Evolutionary conservation across 2,888 invertebrate species (phyloP), one percentile per base, ranked within the genome.

Genomic region (Patella pellucida): DNA sequence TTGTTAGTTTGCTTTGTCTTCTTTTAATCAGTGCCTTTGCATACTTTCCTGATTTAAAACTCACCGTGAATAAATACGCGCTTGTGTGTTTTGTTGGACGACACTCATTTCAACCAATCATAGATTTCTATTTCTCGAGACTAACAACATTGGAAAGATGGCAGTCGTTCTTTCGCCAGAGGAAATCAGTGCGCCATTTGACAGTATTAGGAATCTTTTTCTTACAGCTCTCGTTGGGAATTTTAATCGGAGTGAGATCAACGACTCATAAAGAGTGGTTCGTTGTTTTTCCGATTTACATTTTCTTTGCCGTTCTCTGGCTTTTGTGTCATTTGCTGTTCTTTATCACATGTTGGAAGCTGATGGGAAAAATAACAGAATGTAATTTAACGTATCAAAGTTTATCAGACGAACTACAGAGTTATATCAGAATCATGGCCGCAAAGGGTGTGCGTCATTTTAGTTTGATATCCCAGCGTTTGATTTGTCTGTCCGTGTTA

Each of bases 261-360:
- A 83, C 85, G n/a, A 82, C 77, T 73, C 91, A 90, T 79, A 90
- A 91, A 78, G 91, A 91, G 76, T 91, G 91, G 91, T 90, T 85
- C 81, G 85, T 91, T 23, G 91, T 91, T 1, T 87, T 90, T 52
- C 90, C 91, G n/a, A 69, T 91, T 23, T 91, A 86, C 78, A 79
- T 83, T 19, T 84, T 83, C 3, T 84, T 87, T 76, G 84, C 84
- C 5, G 69, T 87, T 1, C 52, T 90, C 16, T 91, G 90, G 90
- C 79, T 88, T 31, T 82, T 87, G 73, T 88, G 87, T 74, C 90
- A 90, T 78, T 71, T 89, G 5, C 83, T 89, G 15, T 86, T 84
- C 71, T 79, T 90, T 52, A 83, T 88, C n/a, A 85, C 86, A 4
- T 85, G 83, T 68, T 90, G 89, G 88, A 87, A 87, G 75, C 83